Evolutionary conservation across 2,797 vertebrate genomes (phyloP).

Genomic region (Eutrigla gurnardus): DNA sequence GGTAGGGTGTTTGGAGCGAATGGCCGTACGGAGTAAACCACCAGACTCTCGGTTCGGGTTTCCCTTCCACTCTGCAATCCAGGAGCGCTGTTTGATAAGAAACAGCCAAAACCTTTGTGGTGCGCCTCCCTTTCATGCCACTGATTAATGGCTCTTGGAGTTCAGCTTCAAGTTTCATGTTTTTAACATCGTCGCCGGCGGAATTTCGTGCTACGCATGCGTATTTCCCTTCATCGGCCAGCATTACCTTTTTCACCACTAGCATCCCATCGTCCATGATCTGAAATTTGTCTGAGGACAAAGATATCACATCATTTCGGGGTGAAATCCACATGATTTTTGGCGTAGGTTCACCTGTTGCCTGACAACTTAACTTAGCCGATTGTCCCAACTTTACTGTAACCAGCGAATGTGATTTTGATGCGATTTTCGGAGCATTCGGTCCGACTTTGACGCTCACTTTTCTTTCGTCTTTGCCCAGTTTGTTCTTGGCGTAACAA

Average conservation of each 20-base stretch:
- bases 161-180: conserved; percentile 79
- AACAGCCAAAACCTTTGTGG: conserved; percentile 72
- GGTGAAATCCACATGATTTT: conserved; percentile 85
- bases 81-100: conserved; percentile 84
- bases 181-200: conserved; percentile 83
- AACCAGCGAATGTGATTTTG: conserved; percentile 69
- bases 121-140: conserved; percentile 68
- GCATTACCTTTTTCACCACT: conserved; percentile 77
- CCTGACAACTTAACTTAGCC: conserved; percentile 79
- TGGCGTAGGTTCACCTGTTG: conserved; percentile 78
- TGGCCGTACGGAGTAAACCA: conserved; percentile 84
- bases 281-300: conserved; percentile 75
- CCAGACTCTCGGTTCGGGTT: conserved; percentile 81
- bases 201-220: conserved; percentile 82
- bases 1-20: conserved; percentile 78
- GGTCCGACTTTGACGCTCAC: conserved; percentile 81
- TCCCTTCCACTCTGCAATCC: conserved; percentile 82
- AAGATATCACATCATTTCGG: conserved; percentile 74
- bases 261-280: conserved; percentile 77
- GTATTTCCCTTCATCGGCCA: conserved; percentile 84
- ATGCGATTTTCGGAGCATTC: conserved; percentile 74
- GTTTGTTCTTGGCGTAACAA: conserved; percentile 85
- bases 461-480: conserved; percentile 86
- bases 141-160: conserved; percentile 80
- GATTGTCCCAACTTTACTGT: conserved; percentile 75